Conservation (phyloP, 2,888 invertebrate genomes). For the Scaptomyza caliginosa region DNA sequence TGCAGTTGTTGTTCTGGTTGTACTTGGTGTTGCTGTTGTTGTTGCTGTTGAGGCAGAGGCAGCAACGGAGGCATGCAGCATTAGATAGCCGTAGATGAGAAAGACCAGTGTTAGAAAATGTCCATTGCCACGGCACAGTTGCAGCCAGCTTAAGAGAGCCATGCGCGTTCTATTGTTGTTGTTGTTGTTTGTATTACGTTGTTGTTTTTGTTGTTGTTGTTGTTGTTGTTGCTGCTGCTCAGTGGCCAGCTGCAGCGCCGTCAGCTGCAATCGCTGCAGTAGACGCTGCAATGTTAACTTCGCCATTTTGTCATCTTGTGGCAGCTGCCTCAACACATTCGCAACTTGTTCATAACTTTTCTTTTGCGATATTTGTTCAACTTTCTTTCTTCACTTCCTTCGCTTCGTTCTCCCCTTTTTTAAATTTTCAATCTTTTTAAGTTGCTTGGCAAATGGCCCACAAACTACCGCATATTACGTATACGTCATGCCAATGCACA, state of each 20-base stretch:
- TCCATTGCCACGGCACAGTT: conserved; percentile 62
- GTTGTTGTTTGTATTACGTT: conserved; percentile 24
- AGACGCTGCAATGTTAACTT: conserved; percentile 74
- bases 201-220: conserved; percentile 24
- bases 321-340: conserved; percentile 55
- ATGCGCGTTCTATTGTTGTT: conserved; percentile 50
- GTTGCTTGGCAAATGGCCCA: conserved; percentile 62
- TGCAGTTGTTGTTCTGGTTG: conserved; percentile 15
- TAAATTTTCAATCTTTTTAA: conserved; percentile 6
- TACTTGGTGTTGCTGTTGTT: conserved; percentile 13
- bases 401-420: neutral
- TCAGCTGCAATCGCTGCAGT: conserved; percentile 66
- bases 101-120: conserved; percentile 73
- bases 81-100: conserved; percentile 80
- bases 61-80: conserved; percentile 76
- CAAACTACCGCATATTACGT: conserved; percentile 49
- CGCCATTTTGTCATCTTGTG: conserved; percentile 71
- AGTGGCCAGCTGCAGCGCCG: conserved; percentile 64
- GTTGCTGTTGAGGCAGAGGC: conserved; percentile 37
- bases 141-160: conserved; percentile 60
- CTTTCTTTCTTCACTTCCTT: conserved; percentile 8
- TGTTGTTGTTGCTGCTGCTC: conserved; percentile 28
- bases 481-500: conserved; percentile 36
- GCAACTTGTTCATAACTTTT: conserved; percentile 59
- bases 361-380: conserved; percentile 63